phyloP scores from a whole-genome alignment of 2,113 vertebrate genomes.

The Triplophysa siluroides region DNA sequence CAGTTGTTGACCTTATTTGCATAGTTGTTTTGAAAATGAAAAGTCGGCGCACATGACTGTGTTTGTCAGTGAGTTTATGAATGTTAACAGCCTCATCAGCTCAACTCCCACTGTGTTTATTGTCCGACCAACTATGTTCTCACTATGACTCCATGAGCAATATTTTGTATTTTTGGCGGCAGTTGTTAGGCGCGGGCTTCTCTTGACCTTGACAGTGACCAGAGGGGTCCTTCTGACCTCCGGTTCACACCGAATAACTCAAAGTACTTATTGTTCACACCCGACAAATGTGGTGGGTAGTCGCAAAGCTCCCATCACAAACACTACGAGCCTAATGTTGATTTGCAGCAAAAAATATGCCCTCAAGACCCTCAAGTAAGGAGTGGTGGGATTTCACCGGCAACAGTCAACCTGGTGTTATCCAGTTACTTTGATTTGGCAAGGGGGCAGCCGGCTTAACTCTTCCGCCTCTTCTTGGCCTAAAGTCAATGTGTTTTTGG shows the following conservation, averaged over 20 bases:
- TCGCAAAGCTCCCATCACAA: too few relatives aligned
- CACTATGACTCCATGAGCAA: not conserved
- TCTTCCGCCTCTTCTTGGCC: conserved; percentile 1
- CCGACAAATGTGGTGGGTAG: not conserved
- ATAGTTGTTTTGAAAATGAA: not conserved
- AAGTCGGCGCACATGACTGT: not conserved
- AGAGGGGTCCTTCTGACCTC: not conserved
- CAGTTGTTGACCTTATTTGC: not conserved
- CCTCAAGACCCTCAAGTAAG: not conserved
- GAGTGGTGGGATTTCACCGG: too few relatives aligned
- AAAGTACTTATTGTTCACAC: not conserved
- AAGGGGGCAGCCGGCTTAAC: conserved; percentile 4
- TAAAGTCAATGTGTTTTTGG: conserved; percentile 33
- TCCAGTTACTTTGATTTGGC: not conserved
- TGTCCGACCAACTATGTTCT: not conserved
- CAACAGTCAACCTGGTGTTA: not conserved
- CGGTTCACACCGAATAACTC: too few relatives aligned
- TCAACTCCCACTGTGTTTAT: not conserved
- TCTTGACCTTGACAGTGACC: not conserved
- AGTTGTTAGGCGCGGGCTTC: not conserved
- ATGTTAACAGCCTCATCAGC: not conserved
- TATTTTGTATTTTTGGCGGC: not conserved
- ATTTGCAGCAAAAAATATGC: not conserved
- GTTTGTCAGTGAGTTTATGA: not conserved
- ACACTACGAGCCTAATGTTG: not conserved